These are phyloP conservation scores for Epinotia bilunana DNA, from an alignment of 2,888 invertebrate species.

Conservation along the genomic window DNA sequence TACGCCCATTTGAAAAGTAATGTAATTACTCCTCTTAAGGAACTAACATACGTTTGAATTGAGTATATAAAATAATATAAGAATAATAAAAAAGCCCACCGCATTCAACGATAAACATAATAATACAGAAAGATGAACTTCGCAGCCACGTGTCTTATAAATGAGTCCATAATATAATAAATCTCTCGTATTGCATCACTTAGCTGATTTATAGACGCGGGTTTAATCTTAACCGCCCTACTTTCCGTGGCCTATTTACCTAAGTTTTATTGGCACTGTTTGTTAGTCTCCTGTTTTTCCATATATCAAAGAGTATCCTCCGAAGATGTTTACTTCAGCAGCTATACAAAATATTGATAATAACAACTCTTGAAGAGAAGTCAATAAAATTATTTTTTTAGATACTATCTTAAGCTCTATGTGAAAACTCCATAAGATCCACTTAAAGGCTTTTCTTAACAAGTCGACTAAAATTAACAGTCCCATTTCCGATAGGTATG, in stretches of 20 bases:
- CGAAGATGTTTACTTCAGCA: background rate
- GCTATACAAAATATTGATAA: background rate
- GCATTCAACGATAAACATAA: background rate
- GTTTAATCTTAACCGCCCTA: slow-evolving; percentile 42
- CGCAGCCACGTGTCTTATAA: slow-evolving; percentile 20
- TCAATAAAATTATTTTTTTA: background rate
- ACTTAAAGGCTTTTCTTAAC: too few relatives aligned
- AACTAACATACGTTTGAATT: too few relatives aligned
- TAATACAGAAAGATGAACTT: slow-evolving; percentile 1
- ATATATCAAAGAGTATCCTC: background rate
- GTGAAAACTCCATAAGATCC: too few relatives aligned
- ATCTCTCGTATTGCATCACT: slow-evolving; percentile 36
- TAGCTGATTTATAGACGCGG: slow-evolving; percentile 32
- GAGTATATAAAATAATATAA: too few relatives aligned
- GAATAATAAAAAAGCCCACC: background rate
- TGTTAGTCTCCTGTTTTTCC: slow-evolving; percentile 20
- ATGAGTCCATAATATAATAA: slow-evolving; percentile 35
- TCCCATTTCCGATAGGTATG: too few relatives aligned
- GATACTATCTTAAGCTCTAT: background rate
- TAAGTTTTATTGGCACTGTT: slow-evolving; percentile 36
- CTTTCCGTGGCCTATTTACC: slow-evolving; percentile 37
- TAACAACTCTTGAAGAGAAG: background rate
- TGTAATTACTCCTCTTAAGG: too few relatives aligned
- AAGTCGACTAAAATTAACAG: too few relatives aligned
- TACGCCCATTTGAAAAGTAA: too few relatives aligned